Conservation (phyloP, 2,113 vertebrate species). For the Saimiri boliviensis region DNA sequence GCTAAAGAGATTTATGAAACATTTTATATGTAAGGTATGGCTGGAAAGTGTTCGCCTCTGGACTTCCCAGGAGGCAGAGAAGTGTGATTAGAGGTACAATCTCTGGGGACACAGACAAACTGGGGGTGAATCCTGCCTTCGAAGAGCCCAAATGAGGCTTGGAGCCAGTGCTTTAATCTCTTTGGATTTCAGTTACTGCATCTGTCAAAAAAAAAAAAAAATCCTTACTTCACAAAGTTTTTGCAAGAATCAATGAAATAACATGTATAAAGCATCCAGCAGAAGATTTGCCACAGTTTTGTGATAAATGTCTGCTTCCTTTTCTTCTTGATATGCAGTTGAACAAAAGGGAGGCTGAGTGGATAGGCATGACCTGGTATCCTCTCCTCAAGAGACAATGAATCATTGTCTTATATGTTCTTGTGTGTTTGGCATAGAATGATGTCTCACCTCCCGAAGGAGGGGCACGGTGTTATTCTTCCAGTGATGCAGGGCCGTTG, state of each 20-base stretch:
- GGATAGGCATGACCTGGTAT: not conserved
- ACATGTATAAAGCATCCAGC: not conserved
- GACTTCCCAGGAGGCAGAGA: not conserved
- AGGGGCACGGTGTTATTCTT: not conserved
- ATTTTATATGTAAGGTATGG: not conserved
- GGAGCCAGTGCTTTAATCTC: not conserved
- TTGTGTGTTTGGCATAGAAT: not conserved
- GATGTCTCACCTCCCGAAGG: not conserved
- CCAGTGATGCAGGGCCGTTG: not conserved
- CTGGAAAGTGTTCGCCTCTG: not conserved
- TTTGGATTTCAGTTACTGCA: not conserved
- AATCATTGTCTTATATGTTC: not conserved
- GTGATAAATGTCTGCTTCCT: not conserved
- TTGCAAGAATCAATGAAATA: not conserved
- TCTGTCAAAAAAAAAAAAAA: not conserved
- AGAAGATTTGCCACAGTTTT: not conserved
- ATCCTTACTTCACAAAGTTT: not conserved
- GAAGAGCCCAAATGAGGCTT: not conserved
- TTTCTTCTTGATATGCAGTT: not conserved
- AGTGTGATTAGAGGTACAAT: not conserved
- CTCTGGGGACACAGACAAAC: not conserved
- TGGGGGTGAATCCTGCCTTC: not conserved
- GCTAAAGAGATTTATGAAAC: constrained; percentile 44
- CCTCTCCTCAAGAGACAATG: not conserved
- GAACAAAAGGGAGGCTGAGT: not conserved